phyloP scores from a whole-genome alignment of 2,113 vertebrate species.

The Tachycineta bicolor region DNA sequence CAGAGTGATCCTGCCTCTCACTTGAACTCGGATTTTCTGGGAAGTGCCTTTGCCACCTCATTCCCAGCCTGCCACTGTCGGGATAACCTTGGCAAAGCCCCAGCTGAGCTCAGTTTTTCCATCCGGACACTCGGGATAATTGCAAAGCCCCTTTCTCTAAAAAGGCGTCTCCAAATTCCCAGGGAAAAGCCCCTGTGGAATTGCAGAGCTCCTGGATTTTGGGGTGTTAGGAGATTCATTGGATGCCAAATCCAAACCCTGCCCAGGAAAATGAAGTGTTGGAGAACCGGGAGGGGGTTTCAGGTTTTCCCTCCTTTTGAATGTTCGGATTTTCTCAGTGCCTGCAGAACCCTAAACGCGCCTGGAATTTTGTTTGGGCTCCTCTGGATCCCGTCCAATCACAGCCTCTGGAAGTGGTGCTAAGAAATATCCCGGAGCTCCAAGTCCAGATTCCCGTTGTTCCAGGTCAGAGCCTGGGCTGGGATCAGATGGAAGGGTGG shows the following conservation, averaged over 20 bases:
- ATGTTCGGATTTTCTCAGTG: not conserved
- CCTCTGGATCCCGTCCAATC: not conserved
- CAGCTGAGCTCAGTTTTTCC: not conserved
- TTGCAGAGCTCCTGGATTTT: not conserved
- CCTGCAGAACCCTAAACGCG: not conserved
- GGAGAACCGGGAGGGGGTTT: not conserved
- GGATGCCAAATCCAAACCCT: conserved; percentile 27
- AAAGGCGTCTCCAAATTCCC: not conserved
- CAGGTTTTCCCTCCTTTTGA: not conserved
- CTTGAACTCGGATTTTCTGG: not conserved
- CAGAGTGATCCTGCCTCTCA: not conserved
- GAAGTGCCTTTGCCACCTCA: not conserved
- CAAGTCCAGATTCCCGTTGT: not conserved
- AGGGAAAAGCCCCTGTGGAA: not conserved
- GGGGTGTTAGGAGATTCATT: conserved; percentile 21
- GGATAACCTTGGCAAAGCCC: not conserved
- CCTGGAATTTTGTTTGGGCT: not conserved
- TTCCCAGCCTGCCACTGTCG: not conserved
- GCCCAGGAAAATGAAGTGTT: conserved; percentile 42
- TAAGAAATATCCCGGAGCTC: not conserved
- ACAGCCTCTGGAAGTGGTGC: not conserved
- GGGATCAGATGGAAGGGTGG: not conserved
- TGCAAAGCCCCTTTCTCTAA: not conserved
- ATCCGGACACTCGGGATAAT: not conserved
- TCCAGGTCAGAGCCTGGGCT: not conserved